A percentile compares a stretch with the other conserved stretches of the same genome.
Conservation (phyloP, 2,888 invertebrate species). For the Ethmia dodecea region DNA sequence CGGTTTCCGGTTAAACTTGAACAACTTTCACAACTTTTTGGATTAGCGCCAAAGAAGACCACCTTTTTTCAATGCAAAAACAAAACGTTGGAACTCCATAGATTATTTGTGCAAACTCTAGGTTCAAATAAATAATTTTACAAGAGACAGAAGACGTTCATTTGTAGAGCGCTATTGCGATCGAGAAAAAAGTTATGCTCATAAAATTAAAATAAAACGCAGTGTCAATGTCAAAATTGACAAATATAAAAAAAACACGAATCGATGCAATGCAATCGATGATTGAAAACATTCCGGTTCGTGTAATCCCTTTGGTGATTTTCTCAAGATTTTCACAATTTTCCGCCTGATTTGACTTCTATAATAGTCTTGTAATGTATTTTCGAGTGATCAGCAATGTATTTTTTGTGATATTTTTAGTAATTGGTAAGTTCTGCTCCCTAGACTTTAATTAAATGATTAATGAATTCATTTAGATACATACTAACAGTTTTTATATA, state of each 20-base stretch:
- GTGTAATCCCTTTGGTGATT: background rate
- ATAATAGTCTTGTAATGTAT: slow-evolving; percentile 3
- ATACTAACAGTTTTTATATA: background rate
- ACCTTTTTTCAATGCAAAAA: no score
- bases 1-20: no score
- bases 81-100: no score
- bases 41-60: no score
- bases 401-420: slow-evolving; percentile 1
- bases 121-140: no score
- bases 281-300: background rate
- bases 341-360: slow-evolving; percentile 1
- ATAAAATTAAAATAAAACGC: background rate
- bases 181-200: background rate
- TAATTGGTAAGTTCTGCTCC: slow-evolving; percentile 8
- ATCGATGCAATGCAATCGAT: no score
- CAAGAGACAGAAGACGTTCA: no score
- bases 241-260: no score
- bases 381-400: background rate
- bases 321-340: slow-evolving; percentile 2
- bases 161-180: background rate
- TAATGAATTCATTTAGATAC: background rate
- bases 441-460: background rate
- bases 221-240: background rate
- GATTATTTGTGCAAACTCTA: no score
- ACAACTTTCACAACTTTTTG: no score